Evolutionary conservation across 35 echinoderm and acorn worm species (phyloP), one percentile per base, ranked within the genome.

Genomic region (Ptychodera flava): DNA sequence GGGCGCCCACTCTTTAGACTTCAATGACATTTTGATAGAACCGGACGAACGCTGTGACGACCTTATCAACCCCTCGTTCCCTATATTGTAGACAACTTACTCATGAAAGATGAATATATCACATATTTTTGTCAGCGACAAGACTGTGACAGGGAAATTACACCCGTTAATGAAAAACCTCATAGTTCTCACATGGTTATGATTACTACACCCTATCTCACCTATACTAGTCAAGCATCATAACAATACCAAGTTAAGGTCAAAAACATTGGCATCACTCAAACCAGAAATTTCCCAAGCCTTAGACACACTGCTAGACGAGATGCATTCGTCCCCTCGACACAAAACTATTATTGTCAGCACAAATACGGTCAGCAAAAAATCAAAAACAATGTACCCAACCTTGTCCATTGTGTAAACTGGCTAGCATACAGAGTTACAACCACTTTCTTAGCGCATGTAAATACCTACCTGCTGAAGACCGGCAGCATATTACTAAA

Each of bases 181-280:
- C 38, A 87, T 1, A 22, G 12, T 1, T n/a, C n/a, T n/a, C n/a
- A n/a, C n/a, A n/a, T n/a, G n/a, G n/a, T n/a, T n/a, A n/a, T n/a
- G n/a, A n/a, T 64, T 82, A 15, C 37, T 88, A 35, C 16, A 91
- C 34, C 79, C 78, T 33, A 38, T 82, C 15, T 80, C 77, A 0
- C 85, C 85, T 16, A n/a, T 34, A 6, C 77, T 88, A 29, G 78
- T 88, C 16, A 91, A 88, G 31, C 85, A 91, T 35, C 85, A 79
- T 36, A 87, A 88, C 33, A 79, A 37, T 28, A 36, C 85, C 27
- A 80, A 91, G 34, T 33, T 91, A 15, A 35, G 90, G 2, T 82
- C 78, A 16, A 35, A 78, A 33, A 87, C 89, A 36, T 85, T 91
- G 12, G 89, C 89, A 30, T 91, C 89, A 0, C 75, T 91, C 89